A percentile compares a stretch with the other conserved stretches of the same genome.
phyloP scores from a whole-genome alignment of 2,888 invertebrate species.

The Dioctria linearis region DNA sequence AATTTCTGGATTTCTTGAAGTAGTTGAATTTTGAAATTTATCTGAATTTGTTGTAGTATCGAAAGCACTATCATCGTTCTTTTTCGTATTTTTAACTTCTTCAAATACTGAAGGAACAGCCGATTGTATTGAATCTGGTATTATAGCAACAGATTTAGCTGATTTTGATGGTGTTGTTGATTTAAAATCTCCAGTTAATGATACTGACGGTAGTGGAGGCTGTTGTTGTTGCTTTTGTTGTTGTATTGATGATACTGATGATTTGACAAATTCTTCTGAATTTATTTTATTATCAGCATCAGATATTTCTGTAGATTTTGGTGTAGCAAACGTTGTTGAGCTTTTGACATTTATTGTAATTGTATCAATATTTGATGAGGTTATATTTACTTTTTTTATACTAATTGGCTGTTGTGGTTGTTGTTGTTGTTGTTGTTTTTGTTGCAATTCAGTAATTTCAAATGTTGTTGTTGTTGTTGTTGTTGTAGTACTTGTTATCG shows the following conservation, averaged over 20 bases:
- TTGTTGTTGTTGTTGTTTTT: constrained; percentile 8
- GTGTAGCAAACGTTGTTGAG: constrained; percentile 37
- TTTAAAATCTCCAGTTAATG: neutral
- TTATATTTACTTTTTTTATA: constrained; percentile 32
- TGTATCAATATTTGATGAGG: constrained; percentile 30
- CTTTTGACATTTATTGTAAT: constrained; percentile 47
- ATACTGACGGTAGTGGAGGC: neutral
- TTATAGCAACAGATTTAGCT: neutral
- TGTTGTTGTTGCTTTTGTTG: neutral
- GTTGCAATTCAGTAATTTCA: constrained; percentile 6
- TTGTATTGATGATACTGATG: neutral
- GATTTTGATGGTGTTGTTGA: neutral
- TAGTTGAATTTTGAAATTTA: neutral
- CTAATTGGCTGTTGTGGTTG: constrained; percentile 24
- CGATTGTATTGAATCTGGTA: too few relatives aligned
- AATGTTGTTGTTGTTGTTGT: constrained; percentile 31
- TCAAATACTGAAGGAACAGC: neutral
- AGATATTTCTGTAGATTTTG: neutral
- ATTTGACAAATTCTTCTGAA: neutral
- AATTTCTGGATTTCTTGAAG: too few relatives aligned
- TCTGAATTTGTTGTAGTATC: neutral
- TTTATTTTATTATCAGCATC: neutral
- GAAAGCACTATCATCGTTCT: constrained; percentile 4
- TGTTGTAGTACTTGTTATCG: constrained; percentile 27
- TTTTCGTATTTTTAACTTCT: neutral